A percentile compares a stretch with the other conserved stretches of the same genome.
phyloP scores from a whole-genome alignment of 2,888 invertebrate species.

The Esperia sulphurella region DNA sequence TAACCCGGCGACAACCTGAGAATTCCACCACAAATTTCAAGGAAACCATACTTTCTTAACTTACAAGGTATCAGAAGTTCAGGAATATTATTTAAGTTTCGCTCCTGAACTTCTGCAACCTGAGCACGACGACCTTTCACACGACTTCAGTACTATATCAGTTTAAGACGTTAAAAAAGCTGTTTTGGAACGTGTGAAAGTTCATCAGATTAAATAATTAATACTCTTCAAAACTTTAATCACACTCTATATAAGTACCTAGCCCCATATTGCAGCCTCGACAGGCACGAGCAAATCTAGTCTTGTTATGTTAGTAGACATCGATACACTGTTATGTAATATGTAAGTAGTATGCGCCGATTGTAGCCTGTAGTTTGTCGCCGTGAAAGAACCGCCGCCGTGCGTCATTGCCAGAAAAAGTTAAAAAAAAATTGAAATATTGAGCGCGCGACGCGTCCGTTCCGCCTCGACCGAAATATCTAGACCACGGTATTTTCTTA shows the following conservation, averaged over 20 bases:
- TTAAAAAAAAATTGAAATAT: conserved; percentile 43
- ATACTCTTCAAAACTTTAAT: conserved; percentile 49
- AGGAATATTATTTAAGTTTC: conserved; percentile 3
- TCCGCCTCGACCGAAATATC: conserved; percentile 62
- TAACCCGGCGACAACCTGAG: conserved; percentile 81
- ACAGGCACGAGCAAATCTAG: conserved; percentile 63
- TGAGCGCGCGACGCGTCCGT: conserved; percentile 40
- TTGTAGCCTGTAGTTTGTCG: conserved; percentile 45
- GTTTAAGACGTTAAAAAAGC: too few relatives aligned
- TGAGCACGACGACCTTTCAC: conserved; percentile 42
- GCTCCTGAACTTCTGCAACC: conserved; percentile 24
- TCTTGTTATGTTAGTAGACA: conserved; percentile 76
- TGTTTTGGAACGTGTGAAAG: conserved; percentile 39
- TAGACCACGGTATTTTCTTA: conserved; percentile 31
- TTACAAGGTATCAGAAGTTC: conserved; percentile 20
- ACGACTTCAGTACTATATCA: neutral
- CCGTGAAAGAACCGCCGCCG: conserved; percentile 54
- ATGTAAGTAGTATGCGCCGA: conserved; percentile 48
- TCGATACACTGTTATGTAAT: conserved; percentile 63
- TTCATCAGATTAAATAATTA: conserved; percentile 38
- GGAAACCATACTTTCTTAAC: neutral
- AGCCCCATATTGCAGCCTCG: conserved; percentile 64
- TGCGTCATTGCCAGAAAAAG: conserved; percentile 63
- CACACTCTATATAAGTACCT: conserved; percentile 62
- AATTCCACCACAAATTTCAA: neutral